Conservation (phyloP, 2,797 vertebrate species). For the Acanthiza pusilla region DNA sequence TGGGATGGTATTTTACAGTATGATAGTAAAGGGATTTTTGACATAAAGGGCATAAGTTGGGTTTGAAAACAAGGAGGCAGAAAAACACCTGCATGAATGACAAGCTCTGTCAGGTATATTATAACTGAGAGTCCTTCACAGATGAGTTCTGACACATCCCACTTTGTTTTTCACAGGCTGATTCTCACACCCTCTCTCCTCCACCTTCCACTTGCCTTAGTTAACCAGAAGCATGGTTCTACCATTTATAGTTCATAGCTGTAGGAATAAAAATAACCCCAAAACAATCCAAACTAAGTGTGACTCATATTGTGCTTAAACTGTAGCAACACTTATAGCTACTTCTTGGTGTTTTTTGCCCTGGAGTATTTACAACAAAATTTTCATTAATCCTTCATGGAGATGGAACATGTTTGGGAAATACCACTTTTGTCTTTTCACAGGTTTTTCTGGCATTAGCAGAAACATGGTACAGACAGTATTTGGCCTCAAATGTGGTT, state of each 20-base stretch:
- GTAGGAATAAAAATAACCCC: neutral
- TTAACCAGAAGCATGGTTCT: neutral
- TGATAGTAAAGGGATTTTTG: neutral
- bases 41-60: neutral
- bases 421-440: neutral
- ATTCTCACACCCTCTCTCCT: neutral
- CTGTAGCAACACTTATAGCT: neutral
- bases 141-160: neutral
- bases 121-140: neutral
- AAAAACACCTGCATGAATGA: neutral
- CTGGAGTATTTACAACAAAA: neutral
- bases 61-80: neutral
- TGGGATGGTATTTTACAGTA: neutral
- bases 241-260: neutral
- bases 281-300: neutral
- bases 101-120: neutral
- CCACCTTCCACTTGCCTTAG: neutral
- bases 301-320: neutral
- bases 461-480: neutral
- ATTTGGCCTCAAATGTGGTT: neutral
- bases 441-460: neutral
- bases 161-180: neutral
- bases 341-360: neutral
- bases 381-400: neutral
- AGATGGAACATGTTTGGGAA: neutral